phyloP scores from a whole-genome alignment of 2,797 vertebrate species.

The Monodelphis domestica region DNA sequence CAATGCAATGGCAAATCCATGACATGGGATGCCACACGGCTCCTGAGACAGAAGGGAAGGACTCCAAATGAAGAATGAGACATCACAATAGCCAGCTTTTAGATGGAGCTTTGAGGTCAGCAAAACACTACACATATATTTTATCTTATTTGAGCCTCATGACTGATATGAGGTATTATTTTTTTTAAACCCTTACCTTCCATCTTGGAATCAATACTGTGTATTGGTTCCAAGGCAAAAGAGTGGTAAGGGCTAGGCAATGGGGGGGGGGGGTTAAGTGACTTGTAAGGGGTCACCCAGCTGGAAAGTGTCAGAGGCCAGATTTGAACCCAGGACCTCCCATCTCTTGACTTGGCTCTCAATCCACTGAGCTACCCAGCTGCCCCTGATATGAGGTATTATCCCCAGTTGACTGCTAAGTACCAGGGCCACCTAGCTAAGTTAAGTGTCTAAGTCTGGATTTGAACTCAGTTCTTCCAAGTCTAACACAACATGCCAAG shows the following conservation, averaged over 20 bases:
- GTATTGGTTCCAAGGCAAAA: no score
- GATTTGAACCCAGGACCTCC: no score
- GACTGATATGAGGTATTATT: background rate
- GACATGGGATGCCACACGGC: background rate
- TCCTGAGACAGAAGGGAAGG: background rate
- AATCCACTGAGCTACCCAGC: no score
- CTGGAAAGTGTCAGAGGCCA: no score
- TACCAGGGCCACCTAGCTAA: background rate
- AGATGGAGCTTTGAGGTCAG: background rate
- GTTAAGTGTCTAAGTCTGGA: background rate
- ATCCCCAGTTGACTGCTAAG: background rate
- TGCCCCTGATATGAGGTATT: background rate
- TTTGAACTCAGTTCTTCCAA: background rate
- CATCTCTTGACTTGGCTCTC: no score
- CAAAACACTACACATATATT: background rate
- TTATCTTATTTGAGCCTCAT: background rate
- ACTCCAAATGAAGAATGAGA: background rate
- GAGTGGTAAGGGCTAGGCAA: no score
- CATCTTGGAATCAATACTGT: no score
- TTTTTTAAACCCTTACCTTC: no score
- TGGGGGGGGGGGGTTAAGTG: no score
- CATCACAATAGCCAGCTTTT: background rate
- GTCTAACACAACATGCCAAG: background rate
- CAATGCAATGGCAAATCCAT: background rate
- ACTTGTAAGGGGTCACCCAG: no score